phyloP scores from a whole-genome alignment of 2,888 invertebrate genomes.

The Rhopalosiphum nymphaeae region DNA sequence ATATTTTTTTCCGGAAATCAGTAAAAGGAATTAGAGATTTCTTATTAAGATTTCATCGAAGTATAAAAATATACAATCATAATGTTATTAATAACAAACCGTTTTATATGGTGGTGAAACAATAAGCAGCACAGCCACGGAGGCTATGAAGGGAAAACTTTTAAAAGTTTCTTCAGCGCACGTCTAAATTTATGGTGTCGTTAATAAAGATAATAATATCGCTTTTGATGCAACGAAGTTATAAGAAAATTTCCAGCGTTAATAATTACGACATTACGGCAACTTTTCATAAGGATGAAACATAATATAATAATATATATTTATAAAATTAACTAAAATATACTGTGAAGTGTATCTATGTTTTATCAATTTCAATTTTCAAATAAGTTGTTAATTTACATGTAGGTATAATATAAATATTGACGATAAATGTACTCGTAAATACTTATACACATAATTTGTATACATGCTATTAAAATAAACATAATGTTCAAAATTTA shows the following conservation, averaged over 20 bases:
- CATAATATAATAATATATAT: neutral
- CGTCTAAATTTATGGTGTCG: constrained; percentile 35
- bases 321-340: constrained; percentile 1
- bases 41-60: neutral
- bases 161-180: neutral
- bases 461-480: neutral
- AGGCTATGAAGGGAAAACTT: constrained; percentile 16
- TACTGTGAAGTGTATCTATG: neutral
- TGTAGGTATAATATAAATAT: neutral
- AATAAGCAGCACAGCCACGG: neutral
- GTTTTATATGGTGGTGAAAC: neutral
- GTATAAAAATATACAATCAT: neutral
- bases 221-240: neutral
- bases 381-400: neutral
- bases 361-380: neutral
- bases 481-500: neutral
- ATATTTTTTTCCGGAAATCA: neutral
- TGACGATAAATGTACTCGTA: neutral
- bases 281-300: neutral
- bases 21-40: constrained; percentile 28
- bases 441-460: neutral
- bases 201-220: constrained; percentile 47
- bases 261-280: constrained; percentile 18
- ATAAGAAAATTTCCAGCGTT: constrained; percentile 23
- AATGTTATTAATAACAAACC: neutral